Conservation (phyloP, 2,113 vertebrate species). For the Oncorhynchus mykiss region DNA sequence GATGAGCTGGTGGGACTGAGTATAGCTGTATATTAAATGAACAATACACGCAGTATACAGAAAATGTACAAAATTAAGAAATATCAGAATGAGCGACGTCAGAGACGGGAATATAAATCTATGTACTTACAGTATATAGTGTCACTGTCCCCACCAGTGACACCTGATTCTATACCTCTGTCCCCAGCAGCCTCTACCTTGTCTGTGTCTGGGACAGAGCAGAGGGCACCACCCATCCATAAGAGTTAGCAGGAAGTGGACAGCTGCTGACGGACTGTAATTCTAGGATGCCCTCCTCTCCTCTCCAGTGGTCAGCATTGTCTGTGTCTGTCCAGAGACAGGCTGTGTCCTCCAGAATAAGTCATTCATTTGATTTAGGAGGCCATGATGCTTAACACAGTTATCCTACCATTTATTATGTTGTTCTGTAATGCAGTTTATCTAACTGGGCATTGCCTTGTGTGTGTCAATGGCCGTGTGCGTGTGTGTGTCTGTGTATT, state of each 20-base stretch:
- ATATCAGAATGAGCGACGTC: too few species aligned
- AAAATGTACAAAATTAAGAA: too few species aligned
- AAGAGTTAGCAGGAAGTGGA: conserved; percentile 6
- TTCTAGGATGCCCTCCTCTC: conserved; percentile 9
- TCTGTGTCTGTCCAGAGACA: background rate
- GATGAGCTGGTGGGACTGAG: too few species aligned
- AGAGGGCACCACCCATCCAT: background rate
- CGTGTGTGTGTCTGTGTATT: too few species aligned
- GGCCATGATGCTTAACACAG: background rate
- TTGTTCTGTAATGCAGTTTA: background rate
- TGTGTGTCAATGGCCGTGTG: too few species aligned
- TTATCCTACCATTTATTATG: too few species aligned
- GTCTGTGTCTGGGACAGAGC: background rate
- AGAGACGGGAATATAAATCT: too few species aligned
- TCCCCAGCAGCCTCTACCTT: background rate
- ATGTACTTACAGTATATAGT: background rate
- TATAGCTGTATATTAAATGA: too few species aligned
- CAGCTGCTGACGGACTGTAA: conserved; percentile 26
- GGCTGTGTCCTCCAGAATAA: too few species aligned
- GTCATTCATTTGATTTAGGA: background rate
- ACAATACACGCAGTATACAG: too few species aligned
- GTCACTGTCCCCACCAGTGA: background rate
- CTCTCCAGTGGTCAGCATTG: background rate
- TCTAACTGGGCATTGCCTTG: background rate
- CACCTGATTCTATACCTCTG: background rate